phyloP scores from a whole-genome alignment of 2,113 vertebrate species.

The Mesoclemmys tuberculata region DNA sequence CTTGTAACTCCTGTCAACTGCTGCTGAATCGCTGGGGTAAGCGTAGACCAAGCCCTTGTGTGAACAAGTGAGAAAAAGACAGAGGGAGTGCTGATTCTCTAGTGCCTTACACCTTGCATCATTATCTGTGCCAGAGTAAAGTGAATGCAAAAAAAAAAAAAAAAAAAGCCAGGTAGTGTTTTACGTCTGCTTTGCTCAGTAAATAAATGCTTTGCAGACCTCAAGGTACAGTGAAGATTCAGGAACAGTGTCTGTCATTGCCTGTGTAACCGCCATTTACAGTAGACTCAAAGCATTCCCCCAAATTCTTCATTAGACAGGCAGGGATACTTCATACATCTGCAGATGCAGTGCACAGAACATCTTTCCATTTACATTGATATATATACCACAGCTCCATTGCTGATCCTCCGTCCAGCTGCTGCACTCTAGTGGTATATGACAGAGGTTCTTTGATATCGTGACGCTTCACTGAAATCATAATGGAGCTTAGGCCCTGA shows the following conservation, averaged over 20 bases:
- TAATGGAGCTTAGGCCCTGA: neutral
- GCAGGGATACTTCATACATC: neutral
- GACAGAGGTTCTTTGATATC: neutral
- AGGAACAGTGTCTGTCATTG: rapidly evolving
- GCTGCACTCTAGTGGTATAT: neutral
- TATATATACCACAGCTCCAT: neutral
- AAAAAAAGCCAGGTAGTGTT: neutral
- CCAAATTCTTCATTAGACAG: neutral
- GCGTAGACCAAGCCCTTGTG: rapidly evolving
- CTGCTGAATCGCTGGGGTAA: neutral
- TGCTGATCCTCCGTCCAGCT: neutral
- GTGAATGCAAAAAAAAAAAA: neutral
- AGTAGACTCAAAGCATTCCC: neutral
- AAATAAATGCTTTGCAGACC: neutral
- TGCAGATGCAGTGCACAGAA: neutral
- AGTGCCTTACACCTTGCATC: rapidly evolving
- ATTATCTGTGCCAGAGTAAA: neutral
- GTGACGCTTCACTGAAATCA: neutral
- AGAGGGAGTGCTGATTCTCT: neutral
- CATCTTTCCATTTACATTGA: neutral
- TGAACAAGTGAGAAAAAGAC: neutral
- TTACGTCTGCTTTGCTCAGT: neutral
- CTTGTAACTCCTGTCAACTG: too few relatives aligned
- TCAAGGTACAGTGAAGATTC: neutral
- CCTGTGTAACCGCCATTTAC: too few relatives aligned